Evolutionary conservation across 2,113 vertebrate genomes (phyloP), one percentile per base, ranked within the genome.

Genomic region (Phrynosoma blainvillii): DNA sequence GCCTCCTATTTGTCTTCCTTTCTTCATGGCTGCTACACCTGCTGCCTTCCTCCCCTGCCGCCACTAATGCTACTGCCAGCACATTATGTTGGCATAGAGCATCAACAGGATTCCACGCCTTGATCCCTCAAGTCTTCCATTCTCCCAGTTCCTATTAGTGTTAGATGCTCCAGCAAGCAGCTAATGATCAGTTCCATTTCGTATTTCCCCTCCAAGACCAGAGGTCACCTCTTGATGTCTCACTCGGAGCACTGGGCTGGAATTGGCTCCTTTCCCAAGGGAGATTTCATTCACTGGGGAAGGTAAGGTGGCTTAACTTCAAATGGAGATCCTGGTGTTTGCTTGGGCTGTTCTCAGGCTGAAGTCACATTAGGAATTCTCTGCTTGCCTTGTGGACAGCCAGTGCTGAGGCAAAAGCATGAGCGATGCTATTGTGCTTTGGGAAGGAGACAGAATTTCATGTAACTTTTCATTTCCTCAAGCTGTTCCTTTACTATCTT

Each of bases 111-210:
- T 62, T 18, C 3, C 59, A 62, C 2, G 1, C 10, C 30, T 13
- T 47, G 56, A 85, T 16, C 25, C 27, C 54, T 81, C 56, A 30
- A 21, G n/a, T 54, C 56, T 23, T 21, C 79, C 79, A 52, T 71
- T 8, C 77, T 86, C 68, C 54, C 6, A 11, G 36, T 75, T n/a
- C 16, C 36, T 36, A 74, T 87, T 81, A 73, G 25, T 23, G 32
- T 16, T 25, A 62, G 68, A 87, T 13, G 70, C 79, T 82, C 36
- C 79, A 81, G 79, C 11, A 47, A 47, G 54, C 21, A 74, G 71
- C 32, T 87, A 82, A 87, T 74, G 79, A 87, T 21, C 70, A 42
- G 79, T 74, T 81, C 71, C 32, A n/a, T 47, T 81, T 62, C 59
- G 13, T 62, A 62, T 81, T 81, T 40, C 66, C 81, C 71, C 68